phyloP scores from a whole-genome alignment of 1,140 invertebrate species.

The Rhagoletis zephyria region DNA sequence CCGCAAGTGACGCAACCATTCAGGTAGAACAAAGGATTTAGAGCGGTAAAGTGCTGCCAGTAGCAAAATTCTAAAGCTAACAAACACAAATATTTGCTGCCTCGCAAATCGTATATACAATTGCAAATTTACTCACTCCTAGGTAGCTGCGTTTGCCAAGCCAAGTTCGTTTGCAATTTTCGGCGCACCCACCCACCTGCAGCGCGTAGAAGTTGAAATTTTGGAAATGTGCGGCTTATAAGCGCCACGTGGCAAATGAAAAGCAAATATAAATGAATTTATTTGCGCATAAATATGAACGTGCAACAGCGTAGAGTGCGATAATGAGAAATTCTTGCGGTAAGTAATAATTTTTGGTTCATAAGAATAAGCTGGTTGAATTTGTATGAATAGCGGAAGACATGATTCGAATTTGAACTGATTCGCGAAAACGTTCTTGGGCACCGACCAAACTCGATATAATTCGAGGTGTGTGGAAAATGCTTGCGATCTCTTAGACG shows the following conservation, averaged over 20 bases:
- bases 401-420: too few relatives aligned
- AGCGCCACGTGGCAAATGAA: neutral
- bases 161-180: neutral
- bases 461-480: too few relatives aligned
- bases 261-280: too few relatives aligned
- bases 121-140: neutral
- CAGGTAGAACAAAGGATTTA: neutral
- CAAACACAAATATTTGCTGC: conserved; percentile 12
- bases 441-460: too few relatives aligned
- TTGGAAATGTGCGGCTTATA: neutral
- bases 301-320: neutral
- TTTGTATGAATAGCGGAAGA: too few relatives aligned
- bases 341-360: neutral
- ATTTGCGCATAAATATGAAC: too few relatives aligned
- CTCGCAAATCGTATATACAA: neutral
- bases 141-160: too few relatives aligned
- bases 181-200: neutral
- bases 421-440: too few relatives aligned
- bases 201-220: neutral
- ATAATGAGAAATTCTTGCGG: neutral
- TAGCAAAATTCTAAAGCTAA: neutral
- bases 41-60: neutral
- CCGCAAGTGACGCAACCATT: neutral
- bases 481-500: too few relatives aligned
- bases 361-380: neutral